Conservation (phyloP, 2,113 vertebrate genomes). For the Aepyceros melampus region DNA sequence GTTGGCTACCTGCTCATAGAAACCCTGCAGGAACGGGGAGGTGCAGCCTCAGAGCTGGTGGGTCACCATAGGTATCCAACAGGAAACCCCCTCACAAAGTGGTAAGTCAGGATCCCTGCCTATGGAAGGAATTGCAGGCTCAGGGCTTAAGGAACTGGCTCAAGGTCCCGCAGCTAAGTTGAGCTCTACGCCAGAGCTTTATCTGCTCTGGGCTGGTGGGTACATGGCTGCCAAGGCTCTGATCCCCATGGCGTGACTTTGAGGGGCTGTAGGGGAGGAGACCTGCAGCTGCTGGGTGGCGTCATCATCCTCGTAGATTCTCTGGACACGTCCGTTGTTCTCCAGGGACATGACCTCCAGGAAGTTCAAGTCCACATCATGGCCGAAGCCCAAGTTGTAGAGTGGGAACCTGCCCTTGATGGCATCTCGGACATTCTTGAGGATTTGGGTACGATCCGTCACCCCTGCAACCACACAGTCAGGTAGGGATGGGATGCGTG, state of each 20-base stretch:
- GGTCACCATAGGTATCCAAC: too few relatives aligned
- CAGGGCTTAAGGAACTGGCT: not conserved
- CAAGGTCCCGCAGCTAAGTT: not conserved
- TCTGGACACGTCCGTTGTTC: conserved; percentile 83
- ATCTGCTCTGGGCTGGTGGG: not conserved
- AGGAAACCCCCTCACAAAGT: not conserved
- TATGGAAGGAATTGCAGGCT: not conserved
- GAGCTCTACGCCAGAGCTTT: not conserved
- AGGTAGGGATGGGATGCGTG: not conserved
- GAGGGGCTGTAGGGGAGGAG: fast-evolving
- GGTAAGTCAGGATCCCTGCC: not conserved
- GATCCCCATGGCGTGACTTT: fast-evolving
- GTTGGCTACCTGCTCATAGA: conserved; percentile 87
- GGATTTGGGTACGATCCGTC: conserved; percentile 79
- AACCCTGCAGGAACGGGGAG: conserved; percentile 76
- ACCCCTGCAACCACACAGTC: conserved; percentile 78
- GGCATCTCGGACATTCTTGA: conserved; percentile 79
- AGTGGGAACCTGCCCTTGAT: conserved; percentile 85
- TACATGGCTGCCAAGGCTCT: not conserved
- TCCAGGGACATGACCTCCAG: conserved; percentile 86
- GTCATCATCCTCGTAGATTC: conserved; percentile 88
- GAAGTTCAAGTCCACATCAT: conserved; percentile 86
- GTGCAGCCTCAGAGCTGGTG: not conserved
- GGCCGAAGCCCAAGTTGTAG: conserved; percentile 90
- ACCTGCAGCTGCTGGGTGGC: conserved; percentile 88